phyloP scores from a whole-genome alignment of 2,113 vertebrate genomes.

The Alectura lathami region DNA sequence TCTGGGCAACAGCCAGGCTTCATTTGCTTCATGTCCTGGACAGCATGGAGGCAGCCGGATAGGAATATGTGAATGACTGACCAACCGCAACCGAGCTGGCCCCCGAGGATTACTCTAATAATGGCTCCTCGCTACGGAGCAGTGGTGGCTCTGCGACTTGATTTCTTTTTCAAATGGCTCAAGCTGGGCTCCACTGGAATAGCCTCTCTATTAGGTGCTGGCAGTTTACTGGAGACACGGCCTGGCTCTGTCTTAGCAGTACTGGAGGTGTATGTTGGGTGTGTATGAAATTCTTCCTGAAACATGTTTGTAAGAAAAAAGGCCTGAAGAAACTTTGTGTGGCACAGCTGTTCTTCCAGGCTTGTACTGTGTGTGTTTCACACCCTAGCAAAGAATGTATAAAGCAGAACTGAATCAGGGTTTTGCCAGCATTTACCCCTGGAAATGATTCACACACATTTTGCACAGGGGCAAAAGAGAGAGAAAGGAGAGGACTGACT shows the following conservation, averaged over 20 bases:
- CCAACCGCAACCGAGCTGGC: constrained; percentile 51
- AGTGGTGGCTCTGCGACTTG: not conserved
- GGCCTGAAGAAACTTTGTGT: fast-evolving
- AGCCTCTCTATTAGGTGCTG: not conserved
- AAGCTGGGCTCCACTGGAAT: not conserved
- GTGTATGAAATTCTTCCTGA: not conserved
- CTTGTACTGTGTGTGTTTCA: not conserved
- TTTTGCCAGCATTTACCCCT: not conserved
- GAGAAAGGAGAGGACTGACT: not conserved
- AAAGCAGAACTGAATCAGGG: not conserved
- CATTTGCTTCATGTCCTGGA: constrained; percentile 70
- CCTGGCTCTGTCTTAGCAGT: not conserved
- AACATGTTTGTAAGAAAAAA: not conserved
- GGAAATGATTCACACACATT: not conserved
- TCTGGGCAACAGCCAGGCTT: constrained; percentile 71
- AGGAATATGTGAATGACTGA: constrained; percentile 51
- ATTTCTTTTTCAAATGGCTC: constrained; percentile 26
- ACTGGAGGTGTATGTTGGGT: not conserved
- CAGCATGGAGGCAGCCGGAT: constrained; percentile 32
- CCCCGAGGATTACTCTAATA: constrained; percentile 35
- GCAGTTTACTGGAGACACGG: not conserved
- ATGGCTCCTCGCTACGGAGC: constrained; percentile 16
- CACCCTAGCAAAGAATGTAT: fast-evolving
- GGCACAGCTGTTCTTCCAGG: not conserved
- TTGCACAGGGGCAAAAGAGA: not conserved